Evolutionary conservation across 2,888 invertebrate species (phyloP).

Genomic region (Acanthoscelides obtectus): DNA sequence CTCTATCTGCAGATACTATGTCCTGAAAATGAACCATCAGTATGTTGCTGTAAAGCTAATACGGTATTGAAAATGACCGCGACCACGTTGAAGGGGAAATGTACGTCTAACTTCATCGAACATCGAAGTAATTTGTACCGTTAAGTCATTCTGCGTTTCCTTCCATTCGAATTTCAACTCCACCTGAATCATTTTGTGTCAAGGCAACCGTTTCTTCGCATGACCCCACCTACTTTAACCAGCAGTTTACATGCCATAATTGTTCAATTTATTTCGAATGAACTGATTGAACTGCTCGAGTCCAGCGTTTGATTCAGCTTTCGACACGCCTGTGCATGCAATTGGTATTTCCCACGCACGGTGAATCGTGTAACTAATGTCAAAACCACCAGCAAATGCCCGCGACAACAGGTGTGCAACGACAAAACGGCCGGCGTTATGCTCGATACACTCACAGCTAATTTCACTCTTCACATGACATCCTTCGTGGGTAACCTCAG

Average conservation of each 20-base stretch:
- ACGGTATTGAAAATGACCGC: too few species aligned
- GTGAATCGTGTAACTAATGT: conserved; percentile 2
- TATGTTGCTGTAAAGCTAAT: too few species aligned
- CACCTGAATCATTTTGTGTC: neutral
- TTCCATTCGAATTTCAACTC: neutral
- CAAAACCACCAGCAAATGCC: neutral
- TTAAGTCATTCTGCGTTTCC: neutral
- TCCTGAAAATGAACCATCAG: too few species aligned
- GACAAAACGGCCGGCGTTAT: neutral
- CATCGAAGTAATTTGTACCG: neutral
- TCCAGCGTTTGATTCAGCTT: neutral
- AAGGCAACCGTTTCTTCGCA: neutral
- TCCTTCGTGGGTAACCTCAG: neutral
- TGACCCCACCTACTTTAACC: neutral
- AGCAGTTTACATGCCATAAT: neutral
- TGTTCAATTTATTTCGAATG: neutral
- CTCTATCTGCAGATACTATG: too few species aligned
- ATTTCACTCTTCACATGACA: neutral
- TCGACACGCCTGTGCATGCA: neutral
- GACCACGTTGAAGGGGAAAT: too few species aligned
- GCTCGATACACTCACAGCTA: neutral
- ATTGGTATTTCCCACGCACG: conserved; percentile 1
- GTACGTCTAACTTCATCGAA: too few species aligned
- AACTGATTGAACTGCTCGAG: neutral
- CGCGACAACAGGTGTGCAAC: neutral